Conservation (phyloP, 92 coral and sea anemone species). For the Bergia sp. region DNA sequence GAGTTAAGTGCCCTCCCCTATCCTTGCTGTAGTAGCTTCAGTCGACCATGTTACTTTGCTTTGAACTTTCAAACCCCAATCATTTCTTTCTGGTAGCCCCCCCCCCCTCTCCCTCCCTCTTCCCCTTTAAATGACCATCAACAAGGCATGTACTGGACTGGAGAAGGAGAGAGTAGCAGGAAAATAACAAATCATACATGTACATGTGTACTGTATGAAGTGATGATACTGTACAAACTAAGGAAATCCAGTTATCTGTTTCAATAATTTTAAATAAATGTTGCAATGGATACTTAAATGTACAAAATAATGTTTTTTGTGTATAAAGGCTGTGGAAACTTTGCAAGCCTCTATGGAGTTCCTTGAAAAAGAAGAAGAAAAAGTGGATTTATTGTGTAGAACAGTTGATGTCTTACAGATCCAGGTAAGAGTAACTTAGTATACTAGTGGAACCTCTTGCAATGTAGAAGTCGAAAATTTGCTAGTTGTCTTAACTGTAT, state of each 20-base stretch:
- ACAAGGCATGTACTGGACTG: no score
- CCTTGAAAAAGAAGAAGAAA: conserved; percentile 59
- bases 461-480: not conserved
- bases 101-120: not conserved
- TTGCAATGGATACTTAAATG: no score
- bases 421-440: conserved; percentile 35
- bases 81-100: no score
- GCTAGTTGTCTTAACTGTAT: no score
- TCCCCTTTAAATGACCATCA: not conserved
- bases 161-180: no score
- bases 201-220: no score
- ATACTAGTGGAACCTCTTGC: not conserved
- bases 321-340: conserved; percentile 61
- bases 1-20: no score
- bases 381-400: conserved; percentile 52
- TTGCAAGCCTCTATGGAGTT: conserved; percentile 59
- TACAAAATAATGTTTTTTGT: not conserved
- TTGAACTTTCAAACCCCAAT: not conserved
- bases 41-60: no score
- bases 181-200: no score
- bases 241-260: not conserved
- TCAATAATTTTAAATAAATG: not conserved
- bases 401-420: conserved; percentile 61
- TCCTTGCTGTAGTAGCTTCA: no score
- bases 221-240: no score